Percentiles rank a stretch among this genome's conserved stretches.
Evolutionary conservation across 2,797 vertebrate species (phyloP).

Genomic region (Enoplosus armatus): DNA sequence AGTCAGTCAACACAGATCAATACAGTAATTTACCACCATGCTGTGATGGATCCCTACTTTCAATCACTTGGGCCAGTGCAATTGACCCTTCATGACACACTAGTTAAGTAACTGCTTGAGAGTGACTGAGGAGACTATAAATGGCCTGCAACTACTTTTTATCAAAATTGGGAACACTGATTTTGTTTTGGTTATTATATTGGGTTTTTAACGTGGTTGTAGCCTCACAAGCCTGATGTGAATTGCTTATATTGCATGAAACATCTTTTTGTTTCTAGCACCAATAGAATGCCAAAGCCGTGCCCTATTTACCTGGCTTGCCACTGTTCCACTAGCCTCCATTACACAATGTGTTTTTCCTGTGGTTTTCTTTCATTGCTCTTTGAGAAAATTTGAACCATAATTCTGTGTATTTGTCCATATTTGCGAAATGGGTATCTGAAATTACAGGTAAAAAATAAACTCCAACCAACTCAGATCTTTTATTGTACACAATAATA

Average conservation of each 20-base stretch:
- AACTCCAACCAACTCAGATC: no score
- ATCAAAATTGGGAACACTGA: background rate
- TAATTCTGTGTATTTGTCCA: background rate
- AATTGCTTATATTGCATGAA: background rate
- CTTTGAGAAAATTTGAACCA: background rate
- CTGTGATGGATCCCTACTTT: slow-evolving; percentile 12
- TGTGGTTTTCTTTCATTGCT: background rate
- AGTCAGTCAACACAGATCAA: slow-evolving; percentile 27
- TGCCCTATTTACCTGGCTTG: background rate
- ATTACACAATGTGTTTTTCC: background rate
- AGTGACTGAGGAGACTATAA: background rate
- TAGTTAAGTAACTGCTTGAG: slow-evolving; percentile 1
- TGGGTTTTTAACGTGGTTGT: background rate
- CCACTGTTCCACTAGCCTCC: background rate
- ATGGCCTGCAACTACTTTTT: background rate
- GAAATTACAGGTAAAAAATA: background rate
- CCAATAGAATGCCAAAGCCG: background rate
- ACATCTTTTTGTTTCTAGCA: background rate
- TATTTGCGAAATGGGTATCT: background rate
- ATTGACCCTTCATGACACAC: background rate
- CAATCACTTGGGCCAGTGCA: background rate
- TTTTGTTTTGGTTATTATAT: background rate
- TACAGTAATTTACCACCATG: slow-evolving; percentile 17
- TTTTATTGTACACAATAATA: no score
- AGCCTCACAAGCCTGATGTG: background rate